Percentiles rank a stretch among this genome's conserved stretches.
These are phyloP conservation scores for Vanacampus margaritifer DNA, from an alignment of 2,113 vertebrate species.

Conservation along the genomic window DNA sequence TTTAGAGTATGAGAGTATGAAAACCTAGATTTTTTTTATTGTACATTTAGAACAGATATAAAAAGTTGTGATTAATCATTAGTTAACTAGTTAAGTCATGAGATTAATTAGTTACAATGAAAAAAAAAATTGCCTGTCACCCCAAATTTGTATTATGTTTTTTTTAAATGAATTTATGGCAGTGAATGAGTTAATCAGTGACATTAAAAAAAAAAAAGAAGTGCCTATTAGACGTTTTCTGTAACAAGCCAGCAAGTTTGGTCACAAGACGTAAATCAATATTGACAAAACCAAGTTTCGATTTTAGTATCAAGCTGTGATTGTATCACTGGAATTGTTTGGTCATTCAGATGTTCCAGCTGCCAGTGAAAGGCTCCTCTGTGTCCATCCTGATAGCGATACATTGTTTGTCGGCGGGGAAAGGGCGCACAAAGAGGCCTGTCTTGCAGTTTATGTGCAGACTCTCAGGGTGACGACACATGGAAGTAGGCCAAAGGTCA, in stretches of 20 bases:
- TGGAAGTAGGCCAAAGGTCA: conserved; percentile 58
- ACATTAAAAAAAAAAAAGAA: neutral
- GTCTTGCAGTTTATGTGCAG: conserved; percentile 51
- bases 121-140: too few species aligned
- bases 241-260: neutral
- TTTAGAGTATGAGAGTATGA: too few species aligned
- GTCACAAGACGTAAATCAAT: neutral
- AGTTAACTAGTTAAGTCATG: too few species aligned
- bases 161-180: too few species aligned
- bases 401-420: conserved; percentile 49
- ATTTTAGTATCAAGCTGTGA: conserved; percentile 8
- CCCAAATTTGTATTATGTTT: too few species aligned
- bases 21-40: too few species aligned
- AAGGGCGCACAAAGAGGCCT: conserved; percentile 51
- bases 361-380: conserved; percentile 46
- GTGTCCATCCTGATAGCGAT: conserved; percentile 45
- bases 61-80: too few species aligned
- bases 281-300: neutral
- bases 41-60: too few species aligned
- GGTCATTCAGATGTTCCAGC: conserved; percentile 40
- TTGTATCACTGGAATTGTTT: conserved; percentile 20
- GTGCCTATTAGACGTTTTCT: neutral
- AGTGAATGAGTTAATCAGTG: too few species aligned
- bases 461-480: conserved; percentile 34
- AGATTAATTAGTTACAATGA: too few species aligned